Conservation (phyloP, 2,888 invertebrate species). For the Leptinotarsa rubiginosa region DNA sequence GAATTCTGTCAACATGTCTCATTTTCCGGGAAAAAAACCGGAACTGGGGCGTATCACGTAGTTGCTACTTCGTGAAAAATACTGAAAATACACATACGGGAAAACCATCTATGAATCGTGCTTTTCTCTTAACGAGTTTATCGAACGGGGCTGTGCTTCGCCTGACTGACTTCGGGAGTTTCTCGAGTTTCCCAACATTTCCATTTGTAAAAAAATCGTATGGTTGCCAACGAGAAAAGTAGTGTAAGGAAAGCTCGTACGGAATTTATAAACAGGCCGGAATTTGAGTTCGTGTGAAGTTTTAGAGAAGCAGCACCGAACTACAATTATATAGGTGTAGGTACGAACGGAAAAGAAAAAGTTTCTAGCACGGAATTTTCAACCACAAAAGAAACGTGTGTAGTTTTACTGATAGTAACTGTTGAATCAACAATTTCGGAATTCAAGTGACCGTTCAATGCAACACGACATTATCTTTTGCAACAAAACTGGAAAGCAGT, state of each 20-base stretch:
- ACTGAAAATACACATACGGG: constrained; percentile 36
- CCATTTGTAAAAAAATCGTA: constrained; percentile 19
- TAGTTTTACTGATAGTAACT: no score
- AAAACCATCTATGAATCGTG: constrained; percentile 42
- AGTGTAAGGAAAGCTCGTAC: constrained; percentile 17
- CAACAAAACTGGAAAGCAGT: no score
- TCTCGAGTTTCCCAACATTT: constrained; percentile 28
- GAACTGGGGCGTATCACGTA: constrained; percentile 38
- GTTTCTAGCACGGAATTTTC: not conserved
- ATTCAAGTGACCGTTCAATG: no score
- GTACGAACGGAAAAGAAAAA: not conserved
- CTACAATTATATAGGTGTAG: not conserved
- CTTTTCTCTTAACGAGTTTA: constrained; percentile 43
- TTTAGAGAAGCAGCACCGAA: not conserved
- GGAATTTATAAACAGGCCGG: constrained; percentile 27
- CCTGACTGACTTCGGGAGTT: constrained; percentile 29
- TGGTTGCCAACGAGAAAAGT: constrained; percentile 23
- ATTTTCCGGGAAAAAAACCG: constrained; percentile 25
- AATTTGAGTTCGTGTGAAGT: constrained; percentile 19
- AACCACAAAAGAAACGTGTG: no score
- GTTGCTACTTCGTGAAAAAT: constrained; percentile 36
- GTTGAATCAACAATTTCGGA: no score
- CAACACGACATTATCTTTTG: no score
- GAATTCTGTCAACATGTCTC: constrained; percentile 28
- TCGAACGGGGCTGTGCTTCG: constrained; percentile 33